Evolutionary conservation across 2,797 vertebrate species (phyloP).

Genomic region (Tarsius wallacei): DNA sequence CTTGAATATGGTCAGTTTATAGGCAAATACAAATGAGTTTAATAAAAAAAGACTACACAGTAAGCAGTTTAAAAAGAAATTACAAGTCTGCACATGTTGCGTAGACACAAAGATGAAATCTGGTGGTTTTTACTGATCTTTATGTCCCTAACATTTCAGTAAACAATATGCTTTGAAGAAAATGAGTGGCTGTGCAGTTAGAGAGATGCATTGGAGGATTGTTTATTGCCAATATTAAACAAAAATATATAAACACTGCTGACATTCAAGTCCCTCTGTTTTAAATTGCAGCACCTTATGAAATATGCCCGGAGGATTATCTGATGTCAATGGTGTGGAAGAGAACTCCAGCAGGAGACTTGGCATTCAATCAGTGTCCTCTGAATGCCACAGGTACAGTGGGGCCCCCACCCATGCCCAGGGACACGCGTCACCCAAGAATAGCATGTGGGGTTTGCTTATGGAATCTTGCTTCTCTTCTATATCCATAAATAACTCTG

Average conservation of each 20-base stretch:
- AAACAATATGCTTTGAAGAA: constrained; percentile 5
- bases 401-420: not conserved
- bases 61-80: constrained; percentile 14
- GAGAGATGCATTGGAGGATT: not conserved
- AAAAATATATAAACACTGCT: not conserved
- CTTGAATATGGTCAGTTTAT: constrained; percentile 55
- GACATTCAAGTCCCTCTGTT: constrained; percentile 82
- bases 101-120: constrained; percentile 33
- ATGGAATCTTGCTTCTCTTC: not conserved
- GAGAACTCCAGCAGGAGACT: constrained; percentile 97
- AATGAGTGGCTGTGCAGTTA: not conserved
- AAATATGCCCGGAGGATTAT: constrained; percentile 99
- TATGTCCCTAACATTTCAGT: constrained; percentile 20
- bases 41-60: not conserved
- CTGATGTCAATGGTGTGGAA: constrained; percentile 99
- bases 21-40: constrained; percentile 6
- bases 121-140: not conserved
- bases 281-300: constrained; percentile 96
- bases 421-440: not conserved
- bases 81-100: not conserved
- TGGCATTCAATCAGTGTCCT: constrained; percentile 98
- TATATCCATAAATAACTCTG: not conserved
- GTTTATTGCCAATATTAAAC: constrained; percentile 51
- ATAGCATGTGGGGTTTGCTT: not conserved
- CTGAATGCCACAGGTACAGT: constrained; percentile 97